A percentile compares a stretch with the other conserved stretches of the same genome.
These are phyloP conservation scores for Pteropus alecto DNA, from an alignment of 2,113 vertebrate species.

Conservation along the genomic window DNA sequence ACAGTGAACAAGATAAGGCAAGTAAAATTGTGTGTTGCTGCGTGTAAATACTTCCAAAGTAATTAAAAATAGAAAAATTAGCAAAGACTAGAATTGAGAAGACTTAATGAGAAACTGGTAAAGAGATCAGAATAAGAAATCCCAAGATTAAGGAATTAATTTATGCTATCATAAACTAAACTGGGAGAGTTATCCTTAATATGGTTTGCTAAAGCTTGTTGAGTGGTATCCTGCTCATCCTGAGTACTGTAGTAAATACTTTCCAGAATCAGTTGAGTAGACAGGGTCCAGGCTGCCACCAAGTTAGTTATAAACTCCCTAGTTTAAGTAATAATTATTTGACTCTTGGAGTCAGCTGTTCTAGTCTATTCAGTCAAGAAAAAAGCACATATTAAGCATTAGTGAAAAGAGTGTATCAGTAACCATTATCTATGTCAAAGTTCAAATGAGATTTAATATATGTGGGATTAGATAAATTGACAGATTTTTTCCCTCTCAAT, in stretches of 20 bases:
- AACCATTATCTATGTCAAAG: background rate
- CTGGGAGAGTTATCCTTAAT: background rate
- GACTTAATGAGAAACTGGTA: background rate
- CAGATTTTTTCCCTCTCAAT: background rate
- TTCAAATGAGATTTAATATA: background rate
- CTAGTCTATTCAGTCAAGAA: background rate
- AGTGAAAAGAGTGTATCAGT: rapidly evolving
- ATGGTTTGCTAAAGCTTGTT: background rate
- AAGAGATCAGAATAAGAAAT: background rate
- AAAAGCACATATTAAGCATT: background rate
- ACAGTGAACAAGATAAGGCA: background rate
- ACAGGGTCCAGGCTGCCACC: background rate
- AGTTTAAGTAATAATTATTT: background rate
- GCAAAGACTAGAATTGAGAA: background rate
- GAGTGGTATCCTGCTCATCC: background rate
- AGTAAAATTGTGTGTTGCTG: background rate
- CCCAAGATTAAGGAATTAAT: background rate
- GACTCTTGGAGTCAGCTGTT: background rate
- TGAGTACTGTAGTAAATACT: background rate
- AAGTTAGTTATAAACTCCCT: background rate
- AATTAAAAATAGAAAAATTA: background rate
- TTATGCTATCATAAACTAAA: background rate
- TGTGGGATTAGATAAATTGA: background rate
- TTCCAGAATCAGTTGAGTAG: background rate
- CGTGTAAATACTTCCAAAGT: background rate